Percentiles rank a stretch among this genome's conserved stretches.
phyloP scores from a whole-genome alignment of 2,797 vertebrate species.

The Sebastes hubbsi region DNA sequence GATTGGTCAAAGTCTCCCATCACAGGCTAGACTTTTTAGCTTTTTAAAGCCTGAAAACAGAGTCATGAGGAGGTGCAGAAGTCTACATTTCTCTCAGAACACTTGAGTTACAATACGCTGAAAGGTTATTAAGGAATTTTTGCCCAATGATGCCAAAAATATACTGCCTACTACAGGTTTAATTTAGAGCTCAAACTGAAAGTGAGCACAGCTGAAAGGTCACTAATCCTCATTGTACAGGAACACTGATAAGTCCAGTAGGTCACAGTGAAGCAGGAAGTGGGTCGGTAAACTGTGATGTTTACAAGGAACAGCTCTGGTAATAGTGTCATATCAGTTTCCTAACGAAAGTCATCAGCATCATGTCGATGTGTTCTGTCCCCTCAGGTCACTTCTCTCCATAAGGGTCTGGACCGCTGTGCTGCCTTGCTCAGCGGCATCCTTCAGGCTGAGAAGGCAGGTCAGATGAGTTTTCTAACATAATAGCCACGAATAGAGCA shows the following conservation, averaged over 20 bases:
- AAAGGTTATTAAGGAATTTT: no score
- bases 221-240: not conserved
- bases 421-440: constrained; percentile 87
- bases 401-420: constrained; percentile 88
- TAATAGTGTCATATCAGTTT: not conserved
- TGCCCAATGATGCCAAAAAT: no score
- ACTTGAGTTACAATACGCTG: no score
- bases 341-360: not conserved
- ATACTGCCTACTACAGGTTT: no score
- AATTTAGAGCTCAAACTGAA: not conserved
- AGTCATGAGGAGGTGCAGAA: no score
- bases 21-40: no score
- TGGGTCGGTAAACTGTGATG: not conserved
- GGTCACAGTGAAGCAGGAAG: not conserved
- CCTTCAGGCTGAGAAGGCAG: constrained; percentile 84
- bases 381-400: constrained; percentile 80
- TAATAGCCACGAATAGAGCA: not conserved
- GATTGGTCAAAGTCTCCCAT: no score
- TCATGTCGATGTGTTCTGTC: not conserved
- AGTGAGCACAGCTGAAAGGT: not conserved
- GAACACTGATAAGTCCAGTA: not conserved
- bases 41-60: no score
- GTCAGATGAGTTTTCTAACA: constrained; percentile 55
- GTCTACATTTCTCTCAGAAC: no score
- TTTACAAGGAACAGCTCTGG: not conserved